These are phyloP conservation scores for Margaritifera margaritifera DNA, from an alignment of 2,888 invertebrate genomes.

Conservation along the genomic window DNA sequence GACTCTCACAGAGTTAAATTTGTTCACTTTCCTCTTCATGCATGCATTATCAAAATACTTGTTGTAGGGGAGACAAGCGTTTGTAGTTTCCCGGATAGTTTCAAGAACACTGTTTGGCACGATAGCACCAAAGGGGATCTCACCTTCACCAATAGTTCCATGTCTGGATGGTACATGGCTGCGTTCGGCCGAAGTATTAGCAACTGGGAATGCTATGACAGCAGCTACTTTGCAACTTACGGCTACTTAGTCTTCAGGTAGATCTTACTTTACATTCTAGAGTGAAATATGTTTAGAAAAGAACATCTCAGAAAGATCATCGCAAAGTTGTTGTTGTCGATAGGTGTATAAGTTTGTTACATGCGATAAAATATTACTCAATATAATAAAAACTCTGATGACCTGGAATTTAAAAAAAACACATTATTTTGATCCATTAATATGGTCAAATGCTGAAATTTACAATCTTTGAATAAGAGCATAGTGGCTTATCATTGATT, in stretches of 20 bases:
- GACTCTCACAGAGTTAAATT: too few species aligned
- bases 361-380: background rate
- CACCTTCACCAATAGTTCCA: constrained; percentile 20
- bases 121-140: constrained; percentile 32
- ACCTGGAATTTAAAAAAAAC: background rate
- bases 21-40: too few species aligned
- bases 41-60: too few species aligned
- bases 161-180: constrained; percentile 28
- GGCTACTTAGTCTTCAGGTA: too few species aligned
- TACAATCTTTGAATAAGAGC: background rate
- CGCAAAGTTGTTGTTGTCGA: too few species aligned
- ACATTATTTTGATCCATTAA: background rate
- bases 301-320: too few species aligned
- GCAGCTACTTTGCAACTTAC: too few species aligned
- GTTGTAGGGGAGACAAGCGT: too few species aligned
- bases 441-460: background rate
- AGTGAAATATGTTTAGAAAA: too few species aligned
- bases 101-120: constrained; percentile 26
- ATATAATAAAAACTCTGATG: background rate
- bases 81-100: constrained; percentile 24
- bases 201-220: too few species aligned
- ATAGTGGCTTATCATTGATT: background rate
- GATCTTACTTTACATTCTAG: too few species aligned
- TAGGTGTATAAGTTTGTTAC: background rate
- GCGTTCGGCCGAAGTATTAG: background rate